Base-by-base conservation (phyloP, 1,140 invertebrate genomes). In the Drosophila micromelanica region DNA sequence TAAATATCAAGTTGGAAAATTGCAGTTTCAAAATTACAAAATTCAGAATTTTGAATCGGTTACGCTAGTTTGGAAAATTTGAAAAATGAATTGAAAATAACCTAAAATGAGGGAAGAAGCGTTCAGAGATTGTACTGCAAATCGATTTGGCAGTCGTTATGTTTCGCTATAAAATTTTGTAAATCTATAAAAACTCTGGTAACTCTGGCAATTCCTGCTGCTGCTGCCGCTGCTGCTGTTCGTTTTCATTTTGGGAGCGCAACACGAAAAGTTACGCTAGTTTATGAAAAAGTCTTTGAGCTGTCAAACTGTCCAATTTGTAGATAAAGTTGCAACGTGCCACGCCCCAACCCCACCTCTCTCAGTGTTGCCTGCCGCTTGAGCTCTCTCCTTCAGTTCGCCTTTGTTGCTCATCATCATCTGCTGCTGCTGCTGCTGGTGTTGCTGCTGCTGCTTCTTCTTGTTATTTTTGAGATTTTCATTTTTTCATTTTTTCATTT, bases 261-360 rank as follows among this genome's bases (percentile, higher is more conserved):
- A 52, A 67, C 73, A 69, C 70, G 42, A 69, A 73, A 77, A 73
- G 71, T 77, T 77, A 45, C 74, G 56, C 63, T 77, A 77, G 74
- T 73, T 77, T 73, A 77, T 77, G 74, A 73, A 77, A 63, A 69
- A 77, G 70, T 77, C 74, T 77, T 77, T 68, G 71, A 63, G 70
- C 74, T 77, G 70, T 77, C 74, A 77, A 73, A 77, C 70, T 77
- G 74, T 77, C 74, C 71, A 73, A 77, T 73, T 77, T 77, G 63
- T 77, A 77, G 74, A 77, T 77, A 77, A 73, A 77, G 74, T 77
- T 77, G 68, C 68, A 32, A 52, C 35, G 51, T 42, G 32, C 32
- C 43, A 17, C 13, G 8, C 30, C 13, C 1, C 6, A 13, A 0
- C 17, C 43, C 23, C 8, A 3, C 13, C 17, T 38, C 11, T 3